phyloP scores from a whole-genome alignment of 2,797 vertebrate genomes.

The Tokudaia muenninki region DNA sequence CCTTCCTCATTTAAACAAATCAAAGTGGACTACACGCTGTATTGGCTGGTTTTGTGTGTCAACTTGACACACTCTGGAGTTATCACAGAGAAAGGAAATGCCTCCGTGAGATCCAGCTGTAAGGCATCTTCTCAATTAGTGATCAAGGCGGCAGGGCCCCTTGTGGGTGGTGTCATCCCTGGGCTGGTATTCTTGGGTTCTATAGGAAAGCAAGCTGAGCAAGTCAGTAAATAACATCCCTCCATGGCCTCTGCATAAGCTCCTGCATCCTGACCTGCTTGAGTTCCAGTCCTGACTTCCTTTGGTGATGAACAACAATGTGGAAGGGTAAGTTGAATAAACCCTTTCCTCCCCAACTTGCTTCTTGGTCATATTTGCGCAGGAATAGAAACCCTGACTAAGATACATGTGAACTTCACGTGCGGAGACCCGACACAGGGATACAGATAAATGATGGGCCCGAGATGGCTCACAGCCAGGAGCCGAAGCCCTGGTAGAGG shows the following conservation, averaged over 20 bases:
- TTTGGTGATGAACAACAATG: too few relatives aligned
- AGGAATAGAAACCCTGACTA: neutral
- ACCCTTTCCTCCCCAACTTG: neutral
- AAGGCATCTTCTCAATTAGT: neutral
- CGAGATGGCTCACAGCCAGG: neutral
- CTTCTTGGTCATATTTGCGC: neutral
- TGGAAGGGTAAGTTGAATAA: too few relatives aligned
- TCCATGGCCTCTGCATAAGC: too few relatives aligned
- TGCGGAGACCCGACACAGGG: too few relatives aligned
- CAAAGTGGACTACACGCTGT: neutral
- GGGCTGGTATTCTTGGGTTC: neutral
- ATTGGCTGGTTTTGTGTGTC: neutral
- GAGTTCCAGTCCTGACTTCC: too few relatives aligned
- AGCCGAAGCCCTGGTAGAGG: neutral
- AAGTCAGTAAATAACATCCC: neutral
- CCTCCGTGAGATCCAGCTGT: neutral
- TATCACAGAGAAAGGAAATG: neutral
- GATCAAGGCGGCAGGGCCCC: neutral
- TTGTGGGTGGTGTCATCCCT: neutral
- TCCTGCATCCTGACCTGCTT: too few relatives aligned
- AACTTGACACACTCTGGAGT: neutral
- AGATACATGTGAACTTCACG: fast-evolving
- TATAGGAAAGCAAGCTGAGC: neutral
- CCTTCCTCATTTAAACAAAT: neutral
- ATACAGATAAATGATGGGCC: neutral